Base-by-base conservation (phyloP, 2,797 vertebrate genomes). In the Cyclopterus lumpus region DNA sequence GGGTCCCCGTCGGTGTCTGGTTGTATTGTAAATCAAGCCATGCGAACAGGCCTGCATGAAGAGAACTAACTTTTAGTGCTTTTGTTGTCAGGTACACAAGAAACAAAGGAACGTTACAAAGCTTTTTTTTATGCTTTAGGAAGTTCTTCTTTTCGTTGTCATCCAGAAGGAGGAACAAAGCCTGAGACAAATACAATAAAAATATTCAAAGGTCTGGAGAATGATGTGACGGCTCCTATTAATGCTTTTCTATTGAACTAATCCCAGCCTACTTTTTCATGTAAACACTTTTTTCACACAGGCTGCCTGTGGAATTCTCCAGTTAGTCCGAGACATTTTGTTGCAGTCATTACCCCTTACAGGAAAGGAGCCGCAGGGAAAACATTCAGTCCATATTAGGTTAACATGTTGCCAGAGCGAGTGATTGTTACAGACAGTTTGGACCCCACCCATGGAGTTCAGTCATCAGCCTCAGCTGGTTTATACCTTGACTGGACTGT, bases 361-460 rank as follows among this genome's bases (percentile, higher is more conserved):
- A 81, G 83, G 66, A 87, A 78, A 75, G 82, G 71, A 80, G 54
- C 67, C 20, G 36, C 3, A 24, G 40, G 66, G 73, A 65, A 74
- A 76, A 69, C 67, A 28, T 69, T 85, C 64, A 44, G 73, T 58
- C 89, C 90, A 88, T 91, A 92, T 93, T 91, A 88, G 91, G 89
- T 55, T 53, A 91, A 86, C 70, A 64, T 44, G 61, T 81, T 72
- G 57, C 75, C 22, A 26, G 77, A 75, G 71, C n/a, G 60, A 81
- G 71, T 76, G 84, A 86, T 82, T 84, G 81, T 89, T 88, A 42
- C 48, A 78, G 84, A 86, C 84, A 69, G 81, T 82, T 77, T 79
- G 80, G 74, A 86, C 88, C 71, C 80, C 83, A 82, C 88, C 90
- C 91, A 80, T 49, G 26, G 81, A 85, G 80, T 30, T 86, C 65